phyloP scores from a whole-genome alignment of 2,113 vertebrate genomes.

The Eubucco bourcierii region DNA sequence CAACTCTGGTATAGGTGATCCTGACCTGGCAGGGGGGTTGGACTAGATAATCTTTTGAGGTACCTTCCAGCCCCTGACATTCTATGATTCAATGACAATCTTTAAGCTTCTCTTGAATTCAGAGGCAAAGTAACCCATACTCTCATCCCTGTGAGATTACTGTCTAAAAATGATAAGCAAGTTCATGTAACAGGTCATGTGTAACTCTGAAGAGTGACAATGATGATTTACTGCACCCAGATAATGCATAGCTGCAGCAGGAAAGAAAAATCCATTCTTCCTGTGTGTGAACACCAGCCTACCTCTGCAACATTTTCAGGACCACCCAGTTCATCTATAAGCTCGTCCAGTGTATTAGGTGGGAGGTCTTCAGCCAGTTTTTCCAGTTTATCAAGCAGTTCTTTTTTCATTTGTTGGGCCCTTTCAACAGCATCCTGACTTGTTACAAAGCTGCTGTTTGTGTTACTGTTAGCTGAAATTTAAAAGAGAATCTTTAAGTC shows the following conservation, averaged over 20 bases:
- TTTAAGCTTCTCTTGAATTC: neutral
- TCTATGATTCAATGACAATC: no score
- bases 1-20: no score
- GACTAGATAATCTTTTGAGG: no score
- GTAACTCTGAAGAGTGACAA: neutral
- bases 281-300: neutral
- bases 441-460: conserved; percentile 85
- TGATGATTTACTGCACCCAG: neutral
- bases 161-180: neutral
- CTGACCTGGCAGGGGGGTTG: no score
- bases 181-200: neutral
- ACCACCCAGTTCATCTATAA: conserved; percentile 96
- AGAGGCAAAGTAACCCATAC: neutral
- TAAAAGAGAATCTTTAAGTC: neutral
- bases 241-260: neutral
- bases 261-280: neutral
- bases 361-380: conserved; percentile 90
- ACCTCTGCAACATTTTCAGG: conserved; percentile 98
- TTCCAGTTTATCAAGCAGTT: conserved; percentile 90
- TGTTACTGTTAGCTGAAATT: conserved; percentile 82
- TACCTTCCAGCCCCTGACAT: no score
- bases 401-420: conserved; percentile 95
- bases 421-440: conserved; percentile 96
- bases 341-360: conserved; percentile 95
- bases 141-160: neutral